Conservation (phyloP, 2,888 invertebrate genomes). For the Euclidia mi region DNA sequence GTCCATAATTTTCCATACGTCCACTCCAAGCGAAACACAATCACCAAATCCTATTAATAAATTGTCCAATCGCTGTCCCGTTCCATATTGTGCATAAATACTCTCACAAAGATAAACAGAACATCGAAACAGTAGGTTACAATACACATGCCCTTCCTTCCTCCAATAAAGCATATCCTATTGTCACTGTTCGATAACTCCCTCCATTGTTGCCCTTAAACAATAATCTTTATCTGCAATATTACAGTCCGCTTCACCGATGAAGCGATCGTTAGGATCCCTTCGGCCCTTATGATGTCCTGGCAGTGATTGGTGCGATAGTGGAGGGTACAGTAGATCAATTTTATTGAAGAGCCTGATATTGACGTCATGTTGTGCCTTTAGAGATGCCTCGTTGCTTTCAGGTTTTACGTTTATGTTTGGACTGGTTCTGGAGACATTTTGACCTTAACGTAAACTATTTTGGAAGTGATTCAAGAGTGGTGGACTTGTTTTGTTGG, state of each 20-base stretch:
- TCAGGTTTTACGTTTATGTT: too few relatives aligned
- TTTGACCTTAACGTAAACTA: too few relatives aligned
- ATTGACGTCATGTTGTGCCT: not conserved
- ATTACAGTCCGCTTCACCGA: conserved; percentile 57
- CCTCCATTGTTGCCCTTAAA: conserved; percentile 60
- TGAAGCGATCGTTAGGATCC: conserved; percentile 29
- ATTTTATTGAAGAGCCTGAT: not conserved
- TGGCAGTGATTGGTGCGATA: conserved; percentile 7
- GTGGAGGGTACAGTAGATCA: not conserved
- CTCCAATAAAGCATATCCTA: conserved; percentile 41
- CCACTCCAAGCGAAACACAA: too few relatives aligned
- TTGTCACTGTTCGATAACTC: conserved; percentile 47
- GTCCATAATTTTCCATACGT: too few relatives aligned
- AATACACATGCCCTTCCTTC: conserved; percentile 1
- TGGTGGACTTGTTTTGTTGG: too few relatives aligned
- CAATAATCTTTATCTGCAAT: conserved; percentile 64
- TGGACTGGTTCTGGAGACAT: too few relatives aligned
- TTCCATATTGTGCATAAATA: too few relatives aligned
- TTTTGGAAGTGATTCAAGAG: too few relatives aligned
- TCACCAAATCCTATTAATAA: too few relatives aligned
- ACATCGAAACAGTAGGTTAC: conserved; percentile 1
- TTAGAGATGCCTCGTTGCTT: not conserved
- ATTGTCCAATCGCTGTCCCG: too few relatives aligned
- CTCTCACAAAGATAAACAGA: not conserved
- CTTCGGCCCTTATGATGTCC: conserved; percentile 8